These are phyloP conservation scores for Pectinophora gossypiella DNA, from an alignment of 1,140 invertebrate genomes.

Conservation along the genomic window DNA sequence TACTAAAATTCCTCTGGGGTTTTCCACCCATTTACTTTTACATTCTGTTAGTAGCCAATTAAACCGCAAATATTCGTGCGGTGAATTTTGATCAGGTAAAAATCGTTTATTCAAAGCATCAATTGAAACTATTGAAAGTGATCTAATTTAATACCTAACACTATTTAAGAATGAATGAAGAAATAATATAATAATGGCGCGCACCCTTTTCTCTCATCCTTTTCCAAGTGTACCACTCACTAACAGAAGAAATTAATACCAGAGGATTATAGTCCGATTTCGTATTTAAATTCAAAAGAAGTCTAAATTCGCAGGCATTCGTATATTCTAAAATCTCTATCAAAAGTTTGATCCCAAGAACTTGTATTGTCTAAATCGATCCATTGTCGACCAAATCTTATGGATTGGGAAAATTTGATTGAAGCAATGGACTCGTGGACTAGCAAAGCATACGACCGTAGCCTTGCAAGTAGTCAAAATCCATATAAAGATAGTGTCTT, in stretches of 20 bases:
- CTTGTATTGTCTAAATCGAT: constrained; percentile 24
- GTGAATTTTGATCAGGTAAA: too few species aligned
- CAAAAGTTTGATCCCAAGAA: constrained; percentile 55
- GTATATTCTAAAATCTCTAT: constrained; percentile 30
- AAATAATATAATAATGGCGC: too few species aligned
- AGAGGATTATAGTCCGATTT: not conserved
- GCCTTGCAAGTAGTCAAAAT: not conserved
- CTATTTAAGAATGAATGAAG: too few species aligned
- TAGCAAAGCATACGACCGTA: not conserved
- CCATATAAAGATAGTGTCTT: not conserved
- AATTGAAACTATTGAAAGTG: too few species aligned
- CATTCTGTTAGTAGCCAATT: too few species aligned
- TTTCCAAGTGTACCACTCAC: too few species aligned
- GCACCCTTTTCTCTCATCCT: too few species aligned
- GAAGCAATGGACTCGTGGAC: not conserved
- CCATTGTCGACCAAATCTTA: constrained; percentile 6
- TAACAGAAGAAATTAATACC: not conserved
- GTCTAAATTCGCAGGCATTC: not conserved
- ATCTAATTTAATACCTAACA: too few species aligned
- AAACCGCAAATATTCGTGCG: too few species aligned
- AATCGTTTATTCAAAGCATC: too few species aligned
- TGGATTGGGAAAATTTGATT: not conserved
- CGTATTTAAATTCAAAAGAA: not conserved
- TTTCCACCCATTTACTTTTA: too few species aligned
- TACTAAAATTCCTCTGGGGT: too few species aligned